Base-by-base conservation (phyloP, 2,888 invertebrate genomes). In the Drosophila formosana region DNA sequence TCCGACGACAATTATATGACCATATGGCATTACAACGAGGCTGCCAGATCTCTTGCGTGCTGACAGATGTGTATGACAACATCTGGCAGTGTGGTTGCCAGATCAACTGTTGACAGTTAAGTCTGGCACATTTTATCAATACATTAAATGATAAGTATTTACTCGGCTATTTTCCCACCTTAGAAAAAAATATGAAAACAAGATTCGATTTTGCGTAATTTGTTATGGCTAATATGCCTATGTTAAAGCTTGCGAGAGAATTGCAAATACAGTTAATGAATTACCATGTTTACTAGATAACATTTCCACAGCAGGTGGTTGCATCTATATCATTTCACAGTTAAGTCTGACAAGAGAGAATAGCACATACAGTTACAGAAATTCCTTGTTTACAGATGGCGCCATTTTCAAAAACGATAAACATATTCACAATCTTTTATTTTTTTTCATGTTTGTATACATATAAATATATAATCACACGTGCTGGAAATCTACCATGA, bases 401-500 rank as follows among this genome's bases (percentile, higher is more conserved):
- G 37, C n/a, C 4, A 37, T n/a, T 30, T 64, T 26, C 25, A 34
- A 30, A 50, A 4, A 49, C 28, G 25, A 30, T 30, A 13, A 11
- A 39, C 18, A 53, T 50, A 64, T 79, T 49, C 37, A 65, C 56
- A 62, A 62, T 66, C 43, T 70, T 63, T 80, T 64, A 37, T 37
- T 69, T 65, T 84, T 39, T 49, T 80, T 82, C 71, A 72, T 78
- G 67, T 71, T 68, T 75, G 67, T 78, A 73, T 81, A 84, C 64
- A 76, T 75, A 79, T 46, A 79, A 70, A 72, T 50, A 61, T 53
- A 67, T 62, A 63, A 86, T 88, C 89, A 83, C 83, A 83, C 75
- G 84, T 88, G 89, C 89, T 88, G 72, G 86, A 32, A 37, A 83
- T 74, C 75, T 72, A 81, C 61, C 39, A 58, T 60, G 66, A 72